phyloP scores from a whole-genome alignment of 2,113 vertebrate species.

The Chaetodon trifascialis region DNA sequence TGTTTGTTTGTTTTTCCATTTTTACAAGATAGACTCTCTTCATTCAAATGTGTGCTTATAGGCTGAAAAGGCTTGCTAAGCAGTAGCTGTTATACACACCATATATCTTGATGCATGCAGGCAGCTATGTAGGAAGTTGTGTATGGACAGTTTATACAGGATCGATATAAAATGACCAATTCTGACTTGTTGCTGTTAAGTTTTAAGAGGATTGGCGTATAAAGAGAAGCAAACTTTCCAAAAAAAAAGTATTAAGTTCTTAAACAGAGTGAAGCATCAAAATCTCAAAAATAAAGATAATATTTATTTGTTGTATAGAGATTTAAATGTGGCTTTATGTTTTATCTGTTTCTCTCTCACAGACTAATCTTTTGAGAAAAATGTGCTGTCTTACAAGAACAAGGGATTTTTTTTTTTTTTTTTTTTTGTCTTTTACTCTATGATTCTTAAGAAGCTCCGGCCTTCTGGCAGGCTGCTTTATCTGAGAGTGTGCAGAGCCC shows the following conservation, averaged over 20 bases:
- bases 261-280: neutral
- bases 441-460: constrained; percentile 13
- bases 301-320: neutral
- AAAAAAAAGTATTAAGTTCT: neutral
- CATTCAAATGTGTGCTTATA: neutral
- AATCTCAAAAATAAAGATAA: too few species aligned
- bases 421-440: neutral
- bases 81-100: neutral
- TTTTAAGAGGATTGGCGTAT: neutral
- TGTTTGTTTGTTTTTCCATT: constrained; percentile 1
- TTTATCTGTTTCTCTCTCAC: neutral
- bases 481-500: constrained; percentile 27
- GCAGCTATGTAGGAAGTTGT: too few species aligned
- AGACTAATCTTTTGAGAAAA: neutral
- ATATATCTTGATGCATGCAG: neutral
- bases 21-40: neutral
- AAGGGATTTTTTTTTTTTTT: neutral
- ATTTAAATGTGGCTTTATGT: neutral
- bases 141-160: neutral
- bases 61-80: neutral
- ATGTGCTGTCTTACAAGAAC: neutral
- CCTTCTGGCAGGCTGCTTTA: constrained; percentile 36
- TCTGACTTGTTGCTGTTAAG: neutral
- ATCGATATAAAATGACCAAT: neutral
- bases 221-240: neutral